Conservation (phyloP, 1,140 invertebrate species). For the Penaeus vannamei region DNA sequence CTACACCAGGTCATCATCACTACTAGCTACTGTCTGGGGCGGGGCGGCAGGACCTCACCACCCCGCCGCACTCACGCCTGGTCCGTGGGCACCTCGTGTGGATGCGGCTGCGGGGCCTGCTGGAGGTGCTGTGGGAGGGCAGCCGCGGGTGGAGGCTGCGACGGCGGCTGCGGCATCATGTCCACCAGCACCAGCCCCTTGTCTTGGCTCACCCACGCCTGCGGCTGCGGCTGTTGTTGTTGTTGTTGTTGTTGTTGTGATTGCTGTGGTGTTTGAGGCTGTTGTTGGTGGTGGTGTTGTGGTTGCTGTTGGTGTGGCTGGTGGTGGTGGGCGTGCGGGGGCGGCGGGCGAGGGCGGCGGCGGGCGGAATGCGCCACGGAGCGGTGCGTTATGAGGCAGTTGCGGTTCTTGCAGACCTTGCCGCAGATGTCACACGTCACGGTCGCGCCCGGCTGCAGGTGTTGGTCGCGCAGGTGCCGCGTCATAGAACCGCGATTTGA, state of each 20-base stretch:
- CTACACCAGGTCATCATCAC: slow-evolving; percentile 47
- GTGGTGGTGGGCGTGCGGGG: background rate
- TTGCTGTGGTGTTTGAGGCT: background rate
- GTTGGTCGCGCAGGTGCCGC: slow-evolving; percentile 66
- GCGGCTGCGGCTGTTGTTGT: background rate
- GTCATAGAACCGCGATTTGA: slow-evolving; percentile 68
- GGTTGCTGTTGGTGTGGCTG: slow-evolving; percentile 26
- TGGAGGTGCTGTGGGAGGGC: background rate
- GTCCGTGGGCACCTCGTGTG: slow-evolving; percentile 54
- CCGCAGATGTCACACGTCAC: slow-evolving; percentile 81
- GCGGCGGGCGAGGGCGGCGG: slow-evolving; percentile 71
- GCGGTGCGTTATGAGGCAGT: slow-evolving; percentile 84
- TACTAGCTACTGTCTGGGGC: slow-evolving; percentile 9
- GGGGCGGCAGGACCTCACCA: slow-evolving; percentile 39
- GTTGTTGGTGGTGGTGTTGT: slow-evolving; percentile 20
- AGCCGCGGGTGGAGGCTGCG: background rate
- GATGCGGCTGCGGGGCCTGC: slow-evolving; percentile 41
- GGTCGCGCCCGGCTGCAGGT: slow-evolving; percentile 69
- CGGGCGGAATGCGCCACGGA: slow-evolving; percentile 82
- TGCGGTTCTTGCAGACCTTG: slow-evolving; percentile 83
- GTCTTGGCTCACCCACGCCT: slow-evolving; percentile 48
- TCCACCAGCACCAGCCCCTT: slow-evolving; percentile 3
- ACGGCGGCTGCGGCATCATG: too few species aligned
- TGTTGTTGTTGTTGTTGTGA: background rate
- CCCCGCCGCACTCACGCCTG: slow-evolving; percentile 49